phyloP scores from a whole-genome alignment of 2,888 invertebrate species.

The Xylocampa areola region DNA sequence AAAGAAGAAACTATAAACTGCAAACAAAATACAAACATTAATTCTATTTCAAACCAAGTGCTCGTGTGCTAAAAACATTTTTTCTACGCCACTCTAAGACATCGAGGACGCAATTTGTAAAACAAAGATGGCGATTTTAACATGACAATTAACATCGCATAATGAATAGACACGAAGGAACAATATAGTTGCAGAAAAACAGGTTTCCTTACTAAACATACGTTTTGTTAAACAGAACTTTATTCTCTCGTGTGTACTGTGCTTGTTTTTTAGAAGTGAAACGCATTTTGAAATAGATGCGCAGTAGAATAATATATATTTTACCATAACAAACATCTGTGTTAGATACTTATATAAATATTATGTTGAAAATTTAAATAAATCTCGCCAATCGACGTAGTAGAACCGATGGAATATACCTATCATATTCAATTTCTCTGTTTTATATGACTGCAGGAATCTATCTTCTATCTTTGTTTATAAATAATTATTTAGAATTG shows the following conservation, averaged over 20 bases:
- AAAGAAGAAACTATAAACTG: neutral
- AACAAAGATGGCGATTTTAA: slow-evolving; percentile 85
- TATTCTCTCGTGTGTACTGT: slow-evolving; percentile 54
- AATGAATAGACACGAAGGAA: slow-evolving; percentile 79
- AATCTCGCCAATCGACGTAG: no score
- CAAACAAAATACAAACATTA: slow-evolving; percentile 15
- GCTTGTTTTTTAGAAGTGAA: slow-evolving; percentile 44
- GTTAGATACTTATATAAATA: neutral
- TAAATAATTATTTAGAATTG: no score
- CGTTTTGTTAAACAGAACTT: slow-evolving; percentile 68
- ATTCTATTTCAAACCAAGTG: slow-evolving; percentile 38
- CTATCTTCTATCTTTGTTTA: no score
- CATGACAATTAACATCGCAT: slow-evolving; percentile 83
- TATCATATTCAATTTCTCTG: no score
- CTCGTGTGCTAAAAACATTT: slow-evolving; percentile 54
- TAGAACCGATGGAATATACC: no score
- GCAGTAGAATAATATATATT: slow-evolving; percentile 18
- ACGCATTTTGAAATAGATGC: slow-evolving; percentile 40
- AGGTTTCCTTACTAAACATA: slow-evolving; percentile 79
- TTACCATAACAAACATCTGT: no score
- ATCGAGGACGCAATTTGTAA: slow-evolving; percentile 83
- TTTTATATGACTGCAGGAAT: no score
- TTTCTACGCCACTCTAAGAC: slow-evolving; percentile 53
- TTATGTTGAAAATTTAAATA: slow-evolving; percentile 4
- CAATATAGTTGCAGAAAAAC: slow-evolving; percentile 84